Evolutionary conservation across 2,888 invertebrate species (phyloP), one percentile per base, ranked within the genome.

Genomic region (Allygus modestus): DNA sequence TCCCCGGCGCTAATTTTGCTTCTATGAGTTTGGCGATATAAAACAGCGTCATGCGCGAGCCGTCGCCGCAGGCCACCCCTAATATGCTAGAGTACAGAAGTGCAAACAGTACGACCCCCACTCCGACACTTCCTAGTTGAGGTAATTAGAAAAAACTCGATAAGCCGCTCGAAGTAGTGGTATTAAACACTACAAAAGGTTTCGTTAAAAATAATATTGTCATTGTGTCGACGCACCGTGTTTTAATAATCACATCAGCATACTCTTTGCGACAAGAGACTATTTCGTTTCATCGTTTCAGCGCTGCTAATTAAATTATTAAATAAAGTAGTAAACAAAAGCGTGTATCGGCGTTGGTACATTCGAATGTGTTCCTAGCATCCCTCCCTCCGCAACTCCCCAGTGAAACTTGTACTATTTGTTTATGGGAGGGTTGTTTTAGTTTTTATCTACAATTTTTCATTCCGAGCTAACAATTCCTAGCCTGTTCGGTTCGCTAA

Each of bases 271-370:
- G n/a, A 77, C 73, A 43, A 43, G 37, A 51, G 28, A 77, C 77
- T 51, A 77, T 43, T 31, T 43, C 51, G 77, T 77, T 73, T 73
- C 73, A 71, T 71, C 71, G 9, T 46, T 58, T 23, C 58, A 28
- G 11, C 26, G 41, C 15, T 23, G 51, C 51, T 77, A 77, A 77
- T 77, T 46, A 77, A 77, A 77, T 46, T 26, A 77, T 43, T 46
- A 73, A 73, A 73, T 43, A 77, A 77, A 75, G 43, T 51, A 37
- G 41, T 20, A 41, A 71, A 71, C 71, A 71, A 71, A 71, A 37
- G 71, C 71, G 15, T 23, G 41, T 71, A 20, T 41, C 41, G 71
- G 0, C 23, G 41, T 17, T 71, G 37, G 20, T 20, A 71, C 31
- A 71, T 41, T 69, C 15, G 5, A n/a, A 37, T 41, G 41, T 20